phyloP scores from a whole-genome alignment of 2,888 invertebrate species.

The Lissocephala sabroskyi region DNA sequence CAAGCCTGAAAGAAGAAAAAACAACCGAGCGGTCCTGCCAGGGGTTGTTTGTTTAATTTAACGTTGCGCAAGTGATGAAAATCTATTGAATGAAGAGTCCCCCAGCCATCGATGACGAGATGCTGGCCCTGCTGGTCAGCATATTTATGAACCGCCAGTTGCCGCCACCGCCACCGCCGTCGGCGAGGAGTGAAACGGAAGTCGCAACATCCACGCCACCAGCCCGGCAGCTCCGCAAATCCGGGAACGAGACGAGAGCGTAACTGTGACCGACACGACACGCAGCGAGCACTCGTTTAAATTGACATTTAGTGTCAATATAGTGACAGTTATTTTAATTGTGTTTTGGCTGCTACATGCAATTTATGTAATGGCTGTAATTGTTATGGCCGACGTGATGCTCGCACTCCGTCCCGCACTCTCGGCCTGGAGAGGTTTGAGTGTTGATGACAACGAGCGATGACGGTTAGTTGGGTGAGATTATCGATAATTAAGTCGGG shows the following conservation, averaged over 20 bases:
- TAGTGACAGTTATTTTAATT: constrained; percentile 67
- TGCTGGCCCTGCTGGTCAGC: constrained; percentile 24
- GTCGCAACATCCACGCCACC: constrained; percentile 29
- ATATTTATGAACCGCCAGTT: constrained; percentile 20
- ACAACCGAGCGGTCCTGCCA: too few relatives aligned
- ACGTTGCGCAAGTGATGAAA: constrained; percentile 62
- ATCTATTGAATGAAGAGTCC: constrained; percentile 51
- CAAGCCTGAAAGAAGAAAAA: neutral
- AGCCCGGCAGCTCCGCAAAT: constrained; percentile 21
- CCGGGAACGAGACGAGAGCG: constrained; percentile 6
- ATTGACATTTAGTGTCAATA: constrained; percentile 69
- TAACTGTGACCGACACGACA: constrained; percentile 25
- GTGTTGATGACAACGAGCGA: too few relatives aligned
- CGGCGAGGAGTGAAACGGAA: constrained; percentile 47
- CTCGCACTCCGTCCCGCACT: neutral
- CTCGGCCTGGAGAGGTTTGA: too few relatives aligned
- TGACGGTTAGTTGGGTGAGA: too few relatives aligned
- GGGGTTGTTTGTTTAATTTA: constrained; percentile 65
- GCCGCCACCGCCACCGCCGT: constrained; percentile 19
- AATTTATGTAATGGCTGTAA: constrained; percentile 61
- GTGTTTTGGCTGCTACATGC: constrained; percentile 58
- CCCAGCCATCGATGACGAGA: constrained; percentile 3
- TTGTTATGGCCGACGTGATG: constrained; percentile 41
- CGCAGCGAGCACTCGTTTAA: constrained; percentile 56
- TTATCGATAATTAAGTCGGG: too few relatives aligned